Evolutionary conservation across 2,797 vertebrate genomes (phyloP), one percentile per base, ranked within the genome.

Genomic region (Zalophus californianus): DNA sequence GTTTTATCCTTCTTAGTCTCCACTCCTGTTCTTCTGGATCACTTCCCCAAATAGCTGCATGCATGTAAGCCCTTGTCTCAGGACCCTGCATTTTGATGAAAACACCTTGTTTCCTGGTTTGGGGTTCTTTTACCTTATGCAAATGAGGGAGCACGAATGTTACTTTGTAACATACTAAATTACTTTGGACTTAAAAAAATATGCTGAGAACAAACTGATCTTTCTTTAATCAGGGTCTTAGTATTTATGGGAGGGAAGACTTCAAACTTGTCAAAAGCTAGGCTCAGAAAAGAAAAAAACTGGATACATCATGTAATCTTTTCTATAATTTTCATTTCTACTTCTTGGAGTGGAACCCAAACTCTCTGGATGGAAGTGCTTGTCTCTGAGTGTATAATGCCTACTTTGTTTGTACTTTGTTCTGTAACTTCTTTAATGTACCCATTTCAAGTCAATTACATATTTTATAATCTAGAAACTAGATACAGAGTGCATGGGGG

Each of bases 381-480:
- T 95, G 7, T 79, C 84, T 56, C 32, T 89, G 54, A 95, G 75
- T 73, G 21, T 68, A 5, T 82, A 64, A 32, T 29, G 6, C 41
- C 41, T 52, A 41, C 66, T 86, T 94, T 92, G 83, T 93, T 80
- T 83, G 4, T 38, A 35, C 66, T 86, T 94, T 92, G 83, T 93
- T 75, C 35, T 72, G 8, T 73, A 83, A 78, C 48, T 97, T 92
- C 44, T 89, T 85, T 90, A 58, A 70, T 44, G 70, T 83, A 56
- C 27, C 23, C 16, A 60, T 94, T 95, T 92, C 52, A 93, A 86
- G 4, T 70, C 56, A 95, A 1, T 87, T 83, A 73, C n/a, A 58
- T 84, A 58, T 90, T 91, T 92, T 91, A 5, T 56, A 54, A 91
- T 86, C 86, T 60, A 90, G 83, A 56, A 95, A 73, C 41, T 91